A percentile compares a stretch with the other conserved stretches of the same genome.
Evolutionary conservation across 2,888 invertebrate genomes (phyloP).

Genomic region (Drosophila nigricruria): DNA sequence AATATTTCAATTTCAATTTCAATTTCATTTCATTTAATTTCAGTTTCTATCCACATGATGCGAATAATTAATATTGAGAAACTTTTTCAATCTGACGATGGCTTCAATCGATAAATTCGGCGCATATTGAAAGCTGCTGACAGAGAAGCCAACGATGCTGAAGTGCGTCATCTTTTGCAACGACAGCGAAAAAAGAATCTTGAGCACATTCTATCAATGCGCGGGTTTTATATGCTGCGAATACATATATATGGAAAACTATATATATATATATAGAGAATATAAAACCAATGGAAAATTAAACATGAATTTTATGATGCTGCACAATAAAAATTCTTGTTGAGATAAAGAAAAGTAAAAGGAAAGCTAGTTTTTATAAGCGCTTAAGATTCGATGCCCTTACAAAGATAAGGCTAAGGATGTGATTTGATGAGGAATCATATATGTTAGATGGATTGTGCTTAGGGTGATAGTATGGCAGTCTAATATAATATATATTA

Average conservation of each 20-base stretch:
- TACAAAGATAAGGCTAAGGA: too few species aligned
- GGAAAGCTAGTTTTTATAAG: background rate
- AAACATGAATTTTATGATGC: slow-evolving; percentile 4
- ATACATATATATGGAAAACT: background rate
- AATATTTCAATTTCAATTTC: background rate
- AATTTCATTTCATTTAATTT: too few species aligned
- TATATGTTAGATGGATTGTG: too few species aligned
- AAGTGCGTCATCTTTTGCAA: slow-evolving; percentile 21
- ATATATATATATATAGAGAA: background rate
- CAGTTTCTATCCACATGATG: background rate
- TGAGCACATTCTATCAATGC: background rate
- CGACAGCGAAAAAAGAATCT: slow-evolving; percentile 9
- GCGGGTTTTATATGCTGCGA: background rate
- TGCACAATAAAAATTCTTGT: background rate
- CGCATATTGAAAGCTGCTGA: slow-evolving; percentile 32
- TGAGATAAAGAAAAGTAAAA: background rate
- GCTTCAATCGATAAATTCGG: slow-evolving; percentile 28
- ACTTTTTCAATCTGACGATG: slow-evolving; percentile 15
- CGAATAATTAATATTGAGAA: slow-evolving; percentile 33
- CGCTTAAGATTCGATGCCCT: background rate
- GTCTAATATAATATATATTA: too few species aligned
- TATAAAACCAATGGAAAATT: background rate
- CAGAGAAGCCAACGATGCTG: slow-evolving; percentile 14
- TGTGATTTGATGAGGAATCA: background rate
- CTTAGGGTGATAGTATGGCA: too few species aligned